A percentile compares a stretch with the other conserved stretches of the same genome.
phyloP scores from a whole-genome alignment of 2,888 invertebrate genomes.

The Aproaerema taeniolella region DNA sequence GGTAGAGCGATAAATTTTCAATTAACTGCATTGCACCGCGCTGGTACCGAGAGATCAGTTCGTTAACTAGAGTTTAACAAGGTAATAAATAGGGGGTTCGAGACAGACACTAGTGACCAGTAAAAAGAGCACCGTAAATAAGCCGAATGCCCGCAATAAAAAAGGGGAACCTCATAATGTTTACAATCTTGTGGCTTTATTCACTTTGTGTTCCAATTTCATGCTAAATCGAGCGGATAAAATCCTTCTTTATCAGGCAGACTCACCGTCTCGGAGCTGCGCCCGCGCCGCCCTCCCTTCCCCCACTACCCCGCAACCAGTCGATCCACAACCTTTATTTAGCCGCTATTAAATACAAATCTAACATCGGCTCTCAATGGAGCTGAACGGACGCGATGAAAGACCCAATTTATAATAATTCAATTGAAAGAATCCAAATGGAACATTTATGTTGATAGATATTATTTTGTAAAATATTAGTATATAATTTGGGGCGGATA shows the following conservation, averaged over 20 bases:
- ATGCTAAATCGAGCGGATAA: conserved; percentile 76
- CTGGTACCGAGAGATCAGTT: conserved; percentile 56
- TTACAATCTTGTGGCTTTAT: conserved; percentile 77
- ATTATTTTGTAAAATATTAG: too few relatives aligned
- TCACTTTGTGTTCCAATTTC: conserved; percentile 78
- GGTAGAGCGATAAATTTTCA: conserved; percentile 64
- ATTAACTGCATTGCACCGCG: conserved; percentile 49
- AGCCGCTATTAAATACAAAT: conserved; percentile 60
- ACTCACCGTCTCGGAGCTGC: conserved; percentile 57
- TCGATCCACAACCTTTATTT: conserved; percentile 26
- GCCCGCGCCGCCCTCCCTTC: conserved; percentile 28
- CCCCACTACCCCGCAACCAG: conserved; percentile 18
- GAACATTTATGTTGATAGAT: conserved; percentile 39
- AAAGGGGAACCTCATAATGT: conserved; percentile 74
- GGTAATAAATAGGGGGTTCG: conserved; percentile 67
- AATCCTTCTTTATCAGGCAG: conserved; percentile 72
- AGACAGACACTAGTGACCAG: conserved; percentile 57
- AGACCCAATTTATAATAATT: conserved; percentile 58
- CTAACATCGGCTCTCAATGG: conserved; percentile 60
- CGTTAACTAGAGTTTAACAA: conserved; percentile 75
- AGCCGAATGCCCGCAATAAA: conserved; percentile 66
- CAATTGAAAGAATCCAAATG: conserved; percentile 47
- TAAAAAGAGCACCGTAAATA: conserved; percentile 73
- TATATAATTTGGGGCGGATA: too few relatives aligned
- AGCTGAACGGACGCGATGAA: conserved; percentile 50